Base-by-base conservation (phyloP, 2,113 vertebrate species). In the Cebus imitator region DNA sequence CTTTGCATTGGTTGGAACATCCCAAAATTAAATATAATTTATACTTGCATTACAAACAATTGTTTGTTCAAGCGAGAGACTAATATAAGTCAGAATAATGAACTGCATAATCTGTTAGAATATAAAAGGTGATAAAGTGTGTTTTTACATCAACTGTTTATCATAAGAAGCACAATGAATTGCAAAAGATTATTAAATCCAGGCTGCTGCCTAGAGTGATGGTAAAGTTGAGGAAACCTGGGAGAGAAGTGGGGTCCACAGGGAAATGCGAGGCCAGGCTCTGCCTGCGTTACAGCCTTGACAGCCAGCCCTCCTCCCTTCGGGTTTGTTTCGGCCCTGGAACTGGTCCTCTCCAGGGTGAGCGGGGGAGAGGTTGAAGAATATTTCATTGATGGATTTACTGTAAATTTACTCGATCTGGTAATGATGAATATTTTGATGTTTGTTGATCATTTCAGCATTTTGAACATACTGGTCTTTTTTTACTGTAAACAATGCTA, bases 11-110 rank as follows among this genome's bases (percentile, higher is more conserved):
- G 4, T 87, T 90, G 96, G 48, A 97, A 97, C 80, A 57, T 89
- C 48, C 50, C 87, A 17, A 93, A 97, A 64, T 96, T 98, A 97
- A 43, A 92, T 72, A 57, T 88, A 96, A 96, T 87, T 86, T 79
- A 90, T 61, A 64, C 20, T 55, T 96, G 17, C 6, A 64, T 91
- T 78, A 50, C 30, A 97, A 97, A 94, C 79, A 73, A 8, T 12
- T 85, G 14, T 40, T 92, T 92, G 32, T 84, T 86, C 76, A 92
- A 73, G 55, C 75, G 95, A 97, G 88, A 95, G 23, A 50, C 52
- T 72, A 45, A 18, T 2, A 0, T 50, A 90, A 96, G 27, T 78
- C 75, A 84, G 72, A 96, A 93, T 2, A 8, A 87, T 79, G 32
- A 93, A 12, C 32, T 52, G 78, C 11, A 9, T 4, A 0, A 75